These are phyloP conservation scores for Helogale parvula DNA, from an alignment of 2,113 vertebrate genomes.

Conservation along the genomic window DNA sequence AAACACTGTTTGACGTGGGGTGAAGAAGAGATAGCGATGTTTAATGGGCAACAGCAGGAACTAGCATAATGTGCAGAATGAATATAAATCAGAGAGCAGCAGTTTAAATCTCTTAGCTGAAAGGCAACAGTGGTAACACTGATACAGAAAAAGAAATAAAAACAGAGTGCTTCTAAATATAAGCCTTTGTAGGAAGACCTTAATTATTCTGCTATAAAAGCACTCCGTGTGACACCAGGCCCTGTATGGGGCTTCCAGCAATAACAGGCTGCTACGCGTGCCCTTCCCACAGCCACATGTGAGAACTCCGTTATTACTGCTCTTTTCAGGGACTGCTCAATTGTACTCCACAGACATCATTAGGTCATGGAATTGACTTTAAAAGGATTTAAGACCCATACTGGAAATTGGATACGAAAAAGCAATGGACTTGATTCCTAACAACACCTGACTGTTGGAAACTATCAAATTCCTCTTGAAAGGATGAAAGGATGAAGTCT, in stretches of 20 bases:
- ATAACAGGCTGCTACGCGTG: fast-evolving
- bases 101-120: slow-evolving; percentile 37
- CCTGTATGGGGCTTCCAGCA: neutral
- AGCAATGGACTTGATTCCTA: neutral
- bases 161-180: neutral
- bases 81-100: neutral
- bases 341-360: neutral
- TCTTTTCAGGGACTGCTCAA: neutral
- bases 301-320: neutral
- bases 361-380: neutral
- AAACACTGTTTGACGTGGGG: neutral
- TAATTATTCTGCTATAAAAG: slow-evolving; percentile 54
- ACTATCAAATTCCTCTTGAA: neutral
- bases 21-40: neutral
- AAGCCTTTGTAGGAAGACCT: slow-evolving; percentile 14
- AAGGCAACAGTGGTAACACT: slow-evolving; percentile 36
- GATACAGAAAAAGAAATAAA: slow-evolving; percentile 30
- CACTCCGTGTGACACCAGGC: neutral
- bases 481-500: neutral
- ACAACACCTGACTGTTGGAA: neutral
- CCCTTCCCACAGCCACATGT: neutral
- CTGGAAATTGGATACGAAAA: neutral
- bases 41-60: neutral
- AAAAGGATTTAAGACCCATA: slow-evolving; percentile 26
- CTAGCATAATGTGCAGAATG: neutral